Base-by-base conservation (phyloP, 2,113 vertebrate species). In the Misgurnus anguillicaudatus region DNA sequence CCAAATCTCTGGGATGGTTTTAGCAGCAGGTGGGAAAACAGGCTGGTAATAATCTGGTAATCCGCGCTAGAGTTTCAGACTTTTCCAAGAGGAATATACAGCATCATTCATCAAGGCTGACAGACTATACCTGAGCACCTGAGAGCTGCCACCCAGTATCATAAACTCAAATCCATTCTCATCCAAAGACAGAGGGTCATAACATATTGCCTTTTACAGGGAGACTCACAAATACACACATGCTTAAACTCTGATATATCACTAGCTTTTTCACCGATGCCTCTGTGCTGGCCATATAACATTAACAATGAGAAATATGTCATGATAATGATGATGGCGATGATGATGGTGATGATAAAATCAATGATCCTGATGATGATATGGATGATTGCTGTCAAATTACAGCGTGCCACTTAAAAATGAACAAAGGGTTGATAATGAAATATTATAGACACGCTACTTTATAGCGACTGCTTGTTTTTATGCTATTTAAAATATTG, bases 91-190 rank as follows among this genome's bases (percentile, higher is more conserved):
- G 69, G n/a, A 63, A 71, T 60, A 38, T 48, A 73, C 6, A 6
- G 61, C 36, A 21, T 73, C 75, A 78, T 82, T 82, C 75, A 82
- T 82, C 75, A 82, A 71, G 21, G 53, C 61, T 66, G 80, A 78
- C 75, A 81, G 58, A 69, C 65, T 64, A 36, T 64, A 65, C 42
- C 80, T 65, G 24, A 82, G 36, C 39, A 73, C 75, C 60, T 48
- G 67, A 78, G 39, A 73, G 51, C 75, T 73, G 24, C 67, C 66
- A 41, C 42, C 60, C 41, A 14, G 38, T 61, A 81, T 71, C 48
- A 58, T 39, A 69, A 21, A 16, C 47, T 41, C 45, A 68, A 60
- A 70, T 76, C 57, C 57, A 81, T 70, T 70, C 66, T 53, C 57
- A 69, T 63, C 19, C 57, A 70, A 19, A 81, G 64, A 51, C 36